Base-by-base conservation (phyloP, 2,113 vertebrate genomes). In the Tenebrosternarchus preto region DNA sequence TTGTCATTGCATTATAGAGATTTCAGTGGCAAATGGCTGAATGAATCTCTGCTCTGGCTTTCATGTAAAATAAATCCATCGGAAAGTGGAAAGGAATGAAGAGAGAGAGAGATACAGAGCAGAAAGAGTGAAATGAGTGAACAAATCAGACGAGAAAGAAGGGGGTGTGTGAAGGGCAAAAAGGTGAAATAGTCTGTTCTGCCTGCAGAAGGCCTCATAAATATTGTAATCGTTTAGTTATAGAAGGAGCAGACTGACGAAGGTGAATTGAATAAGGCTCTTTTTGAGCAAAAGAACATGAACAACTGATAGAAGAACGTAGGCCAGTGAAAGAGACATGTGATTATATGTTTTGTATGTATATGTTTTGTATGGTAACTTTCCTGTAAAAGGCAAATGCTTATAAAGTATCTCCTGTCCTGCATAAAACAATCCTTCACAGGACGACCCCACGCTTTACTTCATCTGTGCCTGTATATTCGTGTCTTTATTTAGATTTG, bases 201-300 rank as follows among this genome's bases (percentile, higher is more conserved):
- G 90, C 89, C 88, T 84, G 88, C 86, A 76, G 82, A 83, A 88
- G 80, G 77, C 80, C 91, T 93, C 90, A 93, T 92, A 91, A 91
- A 92, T 92, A 92, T 92, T 91, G 88, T 92, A 92, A 92, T 93
- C 90, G 87, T 91, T 82, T 85, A 85, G 84, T 87, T 89, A 86
- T 88, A 88, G 89, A 88, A 91, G 87, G 85, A 77, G 59, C 74
- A 59, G 89, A 90, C 90, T 89, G 90, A 90, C 88, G 86, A 89
- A 87, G 88, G 55, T 77, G 88, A 92, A 89, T 77, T 78, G 84
- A 76, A 78, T 84, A 80, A 83, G 86, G 88, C 86, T 88, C 86
- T 90, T 83, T 85, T 88, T 80, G 84, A 87, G 84, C 78, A 88
- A 78, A 33, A 60, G 83, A 89, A 88, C 80, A 86, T 76, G 84